phyloP scores from a whole-genome alignment of 2,888 invertebrate genomes.

The Drosophila mulleri region DNA sequence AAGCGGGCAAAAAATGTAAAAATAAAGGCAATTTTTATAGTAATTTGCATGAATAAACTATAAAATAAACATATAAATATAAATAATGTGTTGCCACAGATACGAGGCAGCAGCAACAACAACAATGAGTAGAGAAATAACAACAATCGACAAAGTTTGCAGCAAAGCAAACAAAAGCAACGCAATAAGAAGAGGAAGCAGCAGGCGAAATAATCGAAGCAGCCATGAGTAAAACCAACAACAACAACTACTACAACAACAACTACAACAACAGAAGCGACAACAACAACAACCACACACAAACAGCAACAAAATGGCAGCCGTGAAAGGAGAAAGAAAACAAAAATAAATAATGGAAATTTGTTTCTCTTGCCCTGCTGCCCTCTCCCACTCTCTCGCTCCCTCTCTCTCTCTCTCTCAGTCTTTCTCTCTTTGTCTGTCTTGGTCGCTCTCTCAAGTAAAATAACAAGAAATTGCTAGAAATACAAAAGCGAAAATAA shows the following conservation, averaged over 20 bases:
- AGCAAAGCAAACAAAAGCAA: slow-evolving; percentile 60
- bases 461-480: slow-evolving; percentile 77
- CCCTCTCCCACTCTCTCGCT: slow-evolving; percentile 28
- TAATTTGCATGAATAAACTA: slow-evolving; percentile 84
- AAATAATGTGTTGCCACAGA: slow-evolving; percentile 81
- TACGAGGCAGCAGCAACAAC: slow-evolving; percentile 39
- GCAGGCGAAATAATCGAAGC: slow-evolving; percentile 57
- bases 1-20: slow-evolving; percentile 67
- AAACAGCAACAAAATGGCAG: slow-evolving; percentile 56
- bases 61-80: slow-evolving; percentile 83
- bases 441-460: slow-evolving; percentile 39
- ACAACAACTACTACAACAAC: slow-evolving; percentile 41
- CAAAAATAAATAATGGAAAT: slow-evolving; percentile 80
- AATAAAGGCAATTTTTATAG: slow-evolving; percentile 80
- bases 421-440: background rate
- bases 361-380: slow-evolving; percentile 64
- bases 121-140: slow-evolving; percentile 36
- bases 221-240: slow-evolving; percentile 61
- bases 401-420: slow-evolving; percentile 30
- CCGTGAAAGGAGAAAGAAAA: slow-evolving; percentile 41
- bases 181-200: slow-evolving; percentile 51
- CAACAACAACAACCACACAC: slow-evolving; percentile 13
- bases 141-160: slow-evolving; percentile 57
- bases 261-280: slow-evolving; percentile 21
- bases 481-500: slow-evolving; percentile 70